These are phyloP conservation scores for Lichenostomus cassidix DNA, from an alignment of 2,113 vertebrate species.

Conservation along the genomic window DNA sequence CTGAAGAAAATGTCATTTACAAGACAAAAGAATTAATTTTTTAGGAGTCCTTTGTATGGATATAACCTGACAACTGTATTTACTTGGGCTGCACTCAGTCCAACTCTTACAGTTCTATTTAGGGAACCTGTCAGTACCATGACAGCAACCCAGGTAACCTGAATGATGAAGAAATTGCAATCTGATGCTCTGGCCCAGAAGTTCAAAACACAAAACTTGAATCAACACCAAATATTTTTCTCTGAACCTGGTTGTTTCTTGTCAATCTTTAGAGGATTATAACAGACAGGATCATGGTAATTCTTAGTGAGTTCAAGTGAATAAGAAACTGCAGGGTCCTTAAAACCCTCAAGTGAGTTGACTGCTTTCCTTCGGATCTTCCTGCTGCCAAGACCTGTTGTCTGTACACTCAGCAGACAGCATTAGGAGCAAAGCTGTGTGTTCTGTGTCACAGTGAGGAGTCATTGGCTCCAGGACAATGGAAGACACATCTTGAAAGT, in stretches of 20 bases:
- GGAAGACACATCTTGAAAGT: background rate
- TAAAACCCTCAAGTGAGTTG: background rate
- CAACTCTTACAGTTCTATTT: background rate
- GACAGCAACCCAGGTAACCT: background rate
- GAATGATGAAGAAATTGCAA: background rate
- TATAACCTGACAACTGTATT: background rate
- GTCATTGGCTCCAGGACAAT: background rate
- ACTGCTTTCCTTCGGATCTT: background rate
- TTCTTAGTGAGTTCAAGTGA: background rate
- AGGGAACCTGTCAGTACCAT: background rate
- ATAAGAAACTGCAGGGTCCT: background rate
- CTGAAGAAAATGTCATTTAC: background rate
- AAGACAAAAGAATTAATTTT: background rate
- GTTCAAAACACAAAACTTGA: background rate
- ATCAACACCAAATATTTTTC: background rate
- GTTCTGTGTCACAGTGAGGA: fast-evolving
- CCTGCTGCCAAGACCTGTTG: background rate
- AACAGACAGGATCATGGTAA: background rate
- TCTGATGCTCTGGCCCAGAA: background rate
- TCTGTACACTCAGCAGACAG: background rate
- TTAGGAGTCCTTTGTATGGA: background rate
- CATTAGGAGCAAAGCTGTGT: background rate
- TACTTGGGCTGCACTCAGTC: background rate
- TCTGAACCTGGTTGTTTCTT: background rate
- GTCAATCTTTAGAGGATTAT: background rate